Evolutionary conservation across 2,888 invertebrate genomes (phyloP), one percentile per base, ranked within the genome.

Genomic region (Leptinotarsa rubiginosa): DNA sequence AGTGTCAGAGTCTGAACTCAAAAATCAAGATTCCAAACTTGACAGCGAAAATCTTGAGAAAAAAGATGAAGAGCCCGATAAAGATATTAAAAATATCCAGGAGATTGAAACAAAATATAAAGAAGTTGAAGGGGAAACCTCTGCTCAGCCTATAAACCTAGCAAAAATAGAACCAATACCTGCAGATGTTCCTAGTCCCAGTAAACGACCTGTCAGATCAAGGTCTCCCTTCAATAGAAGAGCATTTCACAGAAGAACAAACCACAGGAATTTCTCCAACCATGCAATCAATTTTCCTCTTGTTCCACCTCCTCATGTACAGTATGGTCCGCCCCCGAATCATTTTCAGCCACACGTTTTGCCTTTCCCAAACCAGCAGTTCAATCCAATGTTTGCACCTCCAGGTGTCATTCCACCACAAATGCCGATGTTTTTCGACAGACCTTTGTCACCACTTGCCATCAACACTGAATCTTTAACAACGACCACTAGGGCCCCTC

Each of bases 401-500:
- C 73, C 70, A n/a, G 72, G 77, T 31, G 70, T 79, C 16, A 79
- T 75, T 20, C 71, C 77, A n/a, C 71, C 79, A 47, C 79, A 73
- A 50, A 72, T 74, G 59, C 77, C 76, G n/a, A 82, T 83, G 18
- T 79, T 83, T 20, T 77, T 80, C 22, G 83, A 84, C 47, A 77
- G 85, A 59, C 84, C 86, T 0, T 49, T 86, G n/a, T 85, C 87
- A 1, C 87, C 87, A 2, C 80, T 87, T 13, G 72, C 78, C 7
- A 80, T 87, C 54, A 86, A 86, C 73, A 85, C 87, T 0, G 86
- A 87, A 67, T 77, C 82, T 18, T 73, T 82, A 25, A 78, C 80
- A 31, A 81, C 81, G 0, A 80, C 81, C 72, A 80, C 83, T 0
- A 83, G 86, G 83, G 88, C 88, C 4, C 87, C 88, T 0, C 78